phyloP scores from a whole-genome alignment of 2,888 invertebrate genomes.

The Tachina grossa region DNA sequence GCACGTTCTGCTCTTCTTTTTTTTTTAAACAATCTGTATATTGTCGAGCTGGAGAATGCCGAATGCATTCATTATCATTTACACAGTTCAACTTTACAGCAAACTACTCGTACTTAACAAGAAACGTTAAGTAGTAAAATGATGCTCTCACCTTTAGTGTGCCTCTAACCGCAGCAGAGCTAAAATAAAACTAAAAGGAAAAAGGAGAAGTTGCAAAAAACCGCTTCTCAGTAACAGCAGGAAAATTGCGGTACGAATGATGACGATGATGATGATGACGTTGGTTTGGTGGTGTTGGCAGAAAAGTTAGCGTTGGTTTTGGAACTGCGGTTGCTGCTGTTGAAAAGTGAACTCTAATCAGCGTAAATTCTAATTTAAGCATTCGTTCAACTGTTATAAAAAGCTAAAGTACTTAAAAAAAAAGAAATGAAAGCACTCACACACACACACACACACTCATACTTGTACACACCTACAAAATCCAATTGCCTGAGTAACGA shows the following conservation, averaged over 20 bases:
- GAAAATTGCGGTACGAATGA: conserved; percentile 23
- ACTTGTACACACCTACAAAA: not conserved
- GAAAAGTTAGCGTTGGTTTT: not conserved
- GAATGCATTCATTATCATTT: conserved; percentile 44
- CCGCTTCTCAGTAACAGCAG: conserved; percentile 47
- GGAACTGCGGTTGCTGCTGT: conserved; percentile 48
- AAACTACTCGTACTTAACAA: conserved; percentile 15
- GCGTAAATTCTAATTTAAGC: conserved; percentile 73
- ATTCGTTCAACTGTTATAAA: conserved; percentile 67
- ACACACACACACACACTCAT: not conserved
- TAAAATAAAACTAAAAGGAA: conserved; percentile 15
- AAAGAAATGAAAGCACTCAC: not conserved
- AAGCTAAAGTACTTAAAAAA: conserved; percentile 17
- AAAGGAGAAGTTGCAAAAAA: conserved; percentile 6
- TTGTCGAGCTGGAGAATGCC: conserved; percentile 7
- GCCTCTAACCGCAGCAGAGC: conserved; percentile 37
- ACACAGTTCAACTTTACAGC: conserved; percentile 19
- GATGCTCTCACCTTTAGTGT: conserved; percentile 42
- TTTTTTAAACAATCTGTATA: conserved; percentile 1
- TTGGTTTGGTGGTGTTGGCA: not conserved
- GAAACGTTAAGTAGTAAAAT: conserved; percentile 32
- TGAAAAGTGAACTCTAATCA: conserved; percentile 72
- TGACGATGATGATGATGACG: not conserved
- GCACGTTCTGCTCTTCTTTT: conserved; percentile 21
- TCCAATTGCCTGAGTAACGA: conserved; percentile 16